phyloP scores from a whole-genome alignment of 2,113 vertebrate species.

The Microcebus murinus region DNA sequence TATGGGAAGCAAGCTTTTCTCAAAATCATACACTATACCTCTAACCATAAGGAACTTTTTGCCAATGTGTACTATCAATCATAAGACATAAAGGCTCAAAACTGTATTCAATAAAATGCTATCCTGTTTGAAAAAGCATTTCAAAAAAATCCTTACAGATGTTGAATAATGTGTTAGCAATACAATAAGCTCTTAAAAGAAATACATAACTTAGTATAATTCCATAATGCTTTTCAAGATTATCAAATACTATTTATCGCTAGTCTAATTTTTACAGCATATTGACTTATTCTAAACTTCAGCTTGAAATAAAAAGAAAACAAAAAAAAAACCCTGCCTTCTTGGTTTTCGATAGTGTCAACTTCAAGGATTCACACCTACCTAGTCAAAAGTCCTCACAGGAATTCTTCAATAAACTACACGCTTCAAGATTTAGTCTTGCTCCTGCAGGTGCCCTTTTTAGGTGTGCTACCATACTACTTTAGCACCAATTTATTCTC shows the following conservation, averaged over 20 bases:
- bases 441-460: background rate
- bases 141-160: background rate
- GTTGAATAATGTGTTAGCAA: background rate
- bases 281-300: background rate
- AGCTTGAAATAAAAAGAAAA: conserved; percentile 32
- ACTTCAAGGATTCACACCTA: background rate
- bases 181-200: background rate
- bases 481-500: background rate
- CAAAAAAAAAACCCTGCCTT: background rate
- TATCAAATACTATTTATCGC: background rate
- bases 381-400: background rate
- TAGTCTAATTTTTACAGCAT: background rate
- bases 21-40: background rate
- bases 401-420: background rate
- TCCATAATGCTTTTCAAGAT: conserved; percentile 4
- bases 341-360: background rate
- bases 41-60: background rate
- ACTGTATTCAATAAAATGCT: background rate
- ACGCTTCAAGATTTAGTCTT: background rate
- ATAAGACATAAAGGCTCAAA: background rate
- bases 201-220: background rate
- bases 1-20: background rate
- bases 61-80: background rate
- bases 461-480: background rate
- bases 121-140: conserved; percentile 43